Evolutionary conservation across 2,888 invertebrate genomes (phyloP), one percentile per base, ranked within the genome.

Genomic region (Athetis lepigone): DNA sequence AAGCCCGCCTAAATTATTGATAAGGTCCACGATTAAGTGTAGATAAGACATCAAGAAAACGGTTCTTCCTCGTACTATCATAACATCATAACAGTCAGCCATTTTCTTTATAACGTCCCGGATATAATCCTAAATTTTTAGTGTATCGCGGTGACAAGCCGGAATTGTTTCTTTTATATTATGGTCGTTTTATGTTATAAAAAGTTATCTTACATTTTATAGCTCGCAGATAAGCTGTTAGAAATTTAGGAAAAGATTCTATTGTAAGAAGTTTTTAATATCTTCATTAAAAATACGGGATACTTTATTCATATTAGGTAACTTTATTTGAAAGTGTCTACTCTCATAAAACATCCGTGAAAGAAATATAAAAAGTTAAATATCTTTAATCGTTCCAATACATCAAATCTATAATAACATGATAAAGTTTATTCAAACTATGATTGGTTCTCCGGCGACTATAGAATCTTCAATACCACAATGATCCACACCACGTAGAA

Each of bases 81-180:
- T 42, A 23, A 25, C 25, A 25, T 39, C 25, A 43, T 42, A 23
- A 25, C 25, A 47, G 16, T 21, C 7, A 19, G 19, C 71, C 33
- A 29, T 50, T 55, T 23, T 40, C 23, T 65, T 50, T 68, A 70
- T n/a, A n/a, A 40, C 47, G 13, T 50, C 36, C 45, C 29, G 27
- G 52, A 50, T 43, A 72, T 55, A 65, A 68, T 65, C 21, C 16
- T 40, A 65, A 65, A 50, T 65, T 72, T 65, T 65, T 65, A 56
- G 50, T 66, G 36, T 56, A 52, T 36, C 19, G 33, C 50, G 50
- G 40, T 56, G 67, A 47, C 42, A 73, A 37, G 18, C 55, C 45
- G 39, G 39, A 72, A 73, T 40, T 73, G 68, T 70, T 70, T 70
- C 36, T 43, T 74, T 70, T 59, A 74, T 74, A 55, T 55, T 36